Evolutionary conservation across 2,113 vertebrate species (phyloP).

Genomic region (Porphyrio hochstetteri): DNA sequence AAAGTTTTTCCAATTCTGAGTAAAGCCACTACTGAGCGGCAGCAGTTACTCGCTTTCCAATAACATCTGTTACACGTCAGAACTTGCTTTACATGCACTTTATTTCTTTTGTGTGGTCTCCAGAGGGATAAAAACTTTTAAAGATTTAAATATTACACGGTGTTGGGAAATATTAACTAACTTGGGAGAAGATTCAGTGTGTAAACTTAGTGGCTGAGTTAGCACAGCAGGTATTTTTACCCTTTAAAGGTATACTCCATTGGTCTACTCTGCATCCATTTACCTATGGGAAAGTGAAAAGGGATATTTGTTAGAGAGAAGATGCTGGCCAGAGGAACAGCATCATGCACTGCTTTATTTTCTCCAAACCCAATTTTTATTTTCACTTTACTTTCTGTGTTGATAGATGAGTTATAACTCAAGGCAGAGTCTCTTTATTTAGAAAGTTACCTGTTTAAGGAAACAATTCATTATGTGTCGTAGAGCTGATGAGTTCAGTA

Average conservation of each 20-base stretch:
- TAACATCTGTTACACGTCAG: not conserved
- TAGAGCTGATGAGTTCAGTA: constrained; percentile 83
- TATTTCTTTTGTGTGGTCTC: not conserved
- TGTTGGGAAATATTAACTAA: not conserved
- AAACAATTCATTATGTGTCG: constrained; percentile 83
- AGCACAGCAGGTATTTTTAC: not conserved
- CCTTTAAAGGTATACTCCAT: not conserved
- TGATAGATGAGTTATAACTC: constrained; percentile 29
- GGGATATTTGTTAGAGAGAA: not conserved
- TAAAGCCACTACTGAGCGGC: not conserved
- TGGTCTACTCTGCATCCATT: not conserved
- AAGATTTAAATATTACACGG: not conserved
- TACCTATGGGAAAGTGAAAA: not conserved
- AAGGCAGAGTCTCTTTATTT: constrained; percentile 68
- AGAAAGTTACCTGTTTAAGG: constrained; percentile 83
- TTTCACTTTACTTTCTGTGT: constrained; percentile 58
- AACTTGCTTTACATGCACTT: not conserved
- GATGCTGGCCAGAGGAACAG: not conserved
- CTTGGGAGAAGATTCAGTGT: not conserved
- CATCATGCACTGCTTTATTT: not conserved
- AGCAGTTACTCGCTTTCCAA: not conserved
- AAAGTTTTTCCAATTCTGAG: not conserved
- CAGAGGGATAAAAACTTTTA: not conserved
- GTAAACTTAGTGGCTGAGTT: not conserved
- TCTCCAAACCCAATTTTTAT: constrained; percentile 37